A percentile compares a stretch with the other conserved stretches of the same genome.
phyloP scores from a whole-genome alignment of 2,113 vertebrate species.

The Phrynocephalus versicolor region DNA sequence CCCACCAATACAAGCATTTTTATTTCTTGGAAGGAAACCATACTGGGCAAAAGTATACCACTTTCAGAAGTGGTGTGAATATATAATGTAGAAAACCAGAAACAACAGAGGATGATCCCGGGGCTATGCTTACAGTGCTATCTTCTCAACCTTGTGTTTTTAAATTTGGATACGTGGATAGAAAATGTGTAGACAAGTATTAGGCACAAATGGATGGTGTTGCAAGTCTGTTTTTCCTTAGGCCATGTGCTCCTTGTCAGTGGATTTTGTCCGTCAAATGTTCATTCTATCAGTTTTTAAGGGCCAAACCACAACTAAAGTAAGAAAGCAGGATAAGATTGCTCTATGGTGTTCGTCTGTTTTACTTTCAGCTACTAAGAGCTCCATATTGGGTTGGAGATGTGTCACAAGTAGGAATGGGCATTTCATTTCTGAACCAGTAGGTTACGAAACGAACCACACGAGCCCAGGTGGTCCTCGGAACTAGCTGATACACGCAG shows the following conservation, averaged over 20 bases:
- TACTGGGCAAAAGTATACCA: too few species aligned
- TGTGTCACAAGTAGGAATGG: too few species aligned
- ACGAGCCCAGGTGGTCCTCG: too few species aligned
- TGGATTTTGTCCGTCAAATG: neutral
- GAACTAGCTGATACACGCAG: too few species aligned
- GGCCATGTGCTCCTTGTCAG: neutral
- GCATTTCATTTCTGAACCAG: too few species aligned
- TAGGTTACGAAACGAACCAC: too few species aligned
- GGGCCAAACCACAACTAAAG: neutral
- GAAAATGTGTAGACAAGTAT: neutral
- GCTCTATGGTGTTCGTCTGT: neutral
- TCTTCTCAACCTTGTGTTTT: neutral
- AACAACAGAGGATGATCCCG: neutral
- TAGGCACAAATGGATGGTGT: neutral
- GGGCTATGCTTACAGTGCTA: neutral
- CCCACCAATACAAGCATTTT: too few species aligned
- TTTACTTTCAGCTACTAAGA: neutral
- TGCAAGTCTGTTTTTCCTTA: neutral
- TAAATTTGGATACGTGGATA: neutral
- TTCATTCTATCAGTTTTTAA: neutral
- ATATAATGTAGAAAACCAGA: neutral
- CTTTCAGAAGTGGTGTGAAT: too few species aligned
- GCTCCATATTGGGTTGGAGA: too few species aligned
- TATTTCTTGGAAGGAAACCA: too few species aligned
- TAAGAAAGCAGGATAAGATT: neutral